Evolutionary conservation across 2,797 vertebrate genomes (phyloP), one percentile per base, ranked within the genome.

Genomic region (Thamnophis elegans): DNA sequence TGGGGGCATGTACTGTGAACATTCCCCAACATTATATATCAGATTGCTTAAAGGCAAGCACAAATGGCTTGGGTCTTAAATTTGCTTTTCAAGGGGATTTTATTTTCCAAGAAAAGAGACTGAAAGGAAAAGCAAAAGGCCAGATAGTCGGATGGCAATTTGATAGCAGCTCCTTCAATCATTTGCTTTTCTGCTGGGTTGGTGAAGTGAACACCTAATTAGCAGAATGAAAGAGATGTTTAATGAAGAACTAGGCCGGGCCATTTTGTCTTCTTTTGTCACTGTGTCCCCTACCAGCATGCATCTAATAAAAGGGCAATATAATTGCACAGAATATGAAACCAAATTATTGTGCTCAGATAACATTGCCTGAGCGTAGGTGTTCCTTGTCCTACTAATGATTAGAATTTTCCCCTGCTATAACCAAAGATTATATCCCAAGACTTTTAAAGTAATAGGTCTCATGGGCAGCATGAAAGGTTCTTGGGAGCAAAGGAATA

Each of bases 161-260:
- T 93, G 73, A 28, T 89, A 89, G 92, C 58, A 5, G 82, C 90
- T 42, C 59, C 91, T 90, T 89, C 94, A 94, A 60, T 92, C 92
- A 47, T 90, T 73, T 91, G 92, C 89, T 92, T 0, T 95, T 95
- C 94, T 91, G 95, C 82, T 91, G 60, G 90, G 90, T 58, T 85
- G 91, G 88, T 78, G 87, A 94, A 92, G 91, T 73, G 92, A 85
- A 91, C 53, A 54, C n/a, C 4, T 16, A 92, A 93, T 22, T 88
- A 94, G 25, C 88, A 53, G 93, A 87, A 89, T 92, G 95, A 96
- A 95, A 95, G 54, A 91, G 65, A 59, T 73, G 60, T 82, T 94
- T 60, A 59, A 85, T 88, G 53, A 89, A 90, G 87, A 47, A 47
- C 5, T 5, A 22, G 28, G n/a, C 89, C 86, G 3, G 26, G 12